These are phyloP conservation scores for Caranx ignobilis DNA, from an alignment of 2,113 vertebrate species.

Conservation along the genomic window DNA sequence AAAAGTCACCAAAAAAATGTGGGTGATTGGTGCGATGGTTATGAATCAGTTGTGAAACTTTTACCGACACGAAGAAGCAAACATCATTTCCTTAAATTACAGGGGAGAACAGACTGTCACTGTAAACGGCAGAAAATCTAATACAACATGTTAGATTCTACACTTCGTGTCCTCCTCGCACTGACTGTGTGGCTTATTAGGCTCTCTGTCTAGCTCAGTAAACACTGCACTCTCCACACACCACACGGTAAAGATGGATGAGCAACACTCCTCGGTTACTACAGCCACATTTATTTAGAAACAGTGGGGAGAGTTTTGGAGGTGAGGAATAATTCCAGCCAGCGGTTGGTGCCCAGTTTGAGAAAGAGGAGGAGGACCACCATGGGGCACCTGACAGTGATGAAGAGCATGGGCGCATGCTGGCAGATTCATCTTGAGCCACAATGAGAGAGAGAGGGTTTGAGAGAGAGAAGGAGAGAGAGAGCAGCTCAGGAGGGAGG, in stretches of 20 bases:
- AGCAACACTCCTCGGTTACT: constrained; percentile 85
- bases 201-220: constrained; percentile 69
- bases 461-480: constrained; percentile 17
- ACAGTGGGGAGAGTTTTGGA: constrained; percentile 87
- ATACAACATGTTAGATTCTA: constrained; percentile 14
- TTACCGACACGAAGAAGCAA: neutral
- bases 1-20: constrained; percentile 33
- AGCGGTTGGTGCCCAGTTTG: constrained; percentile 90
- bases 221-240: constrained; percentile 66
- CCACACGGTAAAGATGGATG: constrained; percentile 87
- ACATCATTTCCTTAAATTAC: constrained; percentile 12
- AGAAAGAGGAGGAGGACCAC: constrained; percentile 89
- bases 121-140: constrained; percentile 12
- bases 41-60: neutral
- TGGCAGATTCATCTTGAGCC: constrained; percentile 89
- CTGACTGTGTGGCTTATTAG: constrained; percentile 69
- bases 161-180: constrained; percentile 48
- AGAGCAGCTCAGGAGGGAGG: constrained; percentile 54
- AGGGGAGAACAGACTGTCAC: constrained; percentile 1
- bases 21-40: neutral
- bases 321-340: constrained; percentile 91
- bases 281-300: constrained; percentile 94
- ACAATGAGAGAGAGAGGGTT: constrained; percentile 54
- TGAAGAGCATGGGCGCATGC: constrained; percentile 86
- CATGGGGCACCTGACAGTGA: constrained; percentile 88